Evolutionary conservation across 2,113 vertebrate species (phyloP), one percentile per base, ranked within the genome.

Genomic region (Ammodramus savannarum): DNA sequence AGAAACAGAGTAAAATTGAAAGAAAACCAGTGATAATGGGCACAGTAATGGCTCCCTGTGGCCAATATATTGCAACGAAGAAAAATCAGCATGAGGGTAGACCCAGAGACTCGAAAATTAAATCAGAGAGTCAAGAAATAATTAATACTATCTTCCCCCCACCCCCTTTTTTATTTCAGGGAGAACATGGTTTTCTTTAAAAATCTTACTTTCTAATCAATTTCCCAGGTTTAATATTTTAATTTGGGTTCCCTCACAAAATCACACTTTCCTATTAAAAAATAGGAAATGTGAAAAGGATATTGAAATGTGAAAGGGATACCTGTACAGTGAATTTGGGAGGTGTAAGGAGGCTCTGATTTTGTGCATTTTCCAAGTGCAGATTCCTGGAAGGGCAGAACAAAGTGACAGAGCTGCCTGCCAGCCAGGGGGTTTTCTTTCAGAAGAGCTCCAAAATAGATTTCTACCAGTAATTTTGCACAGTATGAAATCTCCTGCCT

Each of bases 131-230:
- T 21, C 41, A 54, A 88, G 46, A 88, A 83, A 74, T 77, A 61
- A 85, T 72, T 54, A 57, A n/a, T 80, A 74, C 52, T 31, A 34
- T 20, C 11, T 52, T 67, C 10, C 1, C 7, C 0, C 8, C 39
- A 15, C 39, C 3, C 2, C 1, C 3, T 17, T 19, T 9, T 21
- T 25, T 26, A 27, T 39, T 29, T 13, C 5, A 38, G 4, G 4
- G 31, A 79, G 25, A 92, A 59, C 6, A 44, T 1, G 4, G 7
- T 48, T 63, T 80, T 13, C 23, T 82, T 59, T 75, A 38, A 71
- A 84, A 81, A 71, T 54, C 7, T 31, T 59, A 26, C 13, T 75
- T 63, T 78, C 36, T 43, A 74, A 89, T 62, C 8, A 2, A 34
- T 75, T 85, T 91, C 14, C 19, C 26, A 44, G 11, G 23, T 85